Evolutionary conservation across 2,797 vertebrate species (phyloP), one percentile per base, ranked within the genome.

Genomic region (Gambusia yucatana): DNA sequence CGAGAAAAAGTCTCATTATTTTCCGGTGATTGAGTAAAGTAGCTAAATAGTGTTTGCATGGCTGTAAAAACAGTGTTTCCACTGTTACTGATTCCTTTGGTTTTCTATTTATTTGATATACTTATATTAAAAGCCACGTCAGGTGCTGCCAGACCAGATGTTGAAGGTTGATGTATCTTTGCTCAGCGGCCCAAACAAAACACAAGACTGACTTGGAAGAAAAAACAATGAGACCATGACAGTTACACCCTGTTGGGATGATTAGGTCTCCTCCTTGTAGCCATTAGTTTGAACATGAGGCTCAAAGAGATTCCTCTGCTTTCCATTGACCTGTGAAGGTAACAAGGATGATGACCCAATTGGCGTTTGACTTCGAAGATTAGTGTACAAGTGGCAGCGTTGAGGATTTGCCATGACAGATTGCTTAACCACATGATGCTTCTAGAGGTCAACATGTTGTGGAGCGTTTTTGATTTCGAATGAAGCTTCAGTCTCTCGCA

Each of bases 401-500:
- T 55, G 63, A 75, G 73, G 80, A 81, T 72, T 52, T 81, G 76
- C 78, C 85, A 77, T 44, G 72, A 77, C 79, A 16, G 61, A 79
- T 72, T 55, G 3, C 70, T 67, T 75, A 84, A 88, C 81, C 84
- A 48, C 80, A 75, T 85, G 80, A 76, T 84, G 78, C 44, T 86
- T 74, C 82, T 84, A 70, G 81, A 83, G 86, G 84, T 91, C 86
- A 84, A 88, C 86, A 84, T 79, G 77, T 79, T 43, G 20, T 47
- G 72, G 80, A 70, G 76, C 71, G 88, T 86, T 88, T 65, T 71
- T 61, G 83, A 84, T 88, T 17, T 73, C 41, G 82, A 46, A 70
- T 74, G 84, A 75, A 1, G 5, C 72, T 44, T 0, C 55, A 1
- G 73, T 70, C 30, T 82, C 41, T 72, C n/a, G 36, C 57, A 55